Base-by-base conservation (phyloP, 2,113 vertebrate genomes). In the Cairina moschata region DNA sequence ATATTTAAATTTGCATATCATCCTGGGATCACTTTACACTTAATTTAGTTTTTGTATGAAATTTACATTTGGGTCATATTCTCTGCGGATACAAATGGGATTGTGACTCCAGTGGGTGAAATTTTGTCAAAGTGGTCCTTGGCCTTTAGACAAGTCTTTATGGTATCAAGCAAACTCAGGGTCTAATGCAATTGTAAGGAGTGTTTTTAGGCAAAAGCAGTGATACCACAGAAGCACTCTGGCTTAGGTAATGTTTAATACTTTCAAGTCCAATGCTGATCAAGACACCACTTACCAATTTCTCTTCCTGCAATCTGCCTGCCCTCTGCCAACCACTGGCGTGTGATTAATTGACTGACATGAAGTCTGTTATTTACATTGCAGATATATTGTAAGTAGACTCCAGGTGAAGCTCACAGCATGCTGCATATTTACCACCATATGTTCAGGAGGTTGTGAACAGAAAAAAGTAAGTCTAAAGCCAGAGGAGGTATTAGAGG, bases 391-490 rank as follows among this genome's bases (percentile, higher is more conserved):
- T 95, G 94, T 95, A 75, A 92, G 91, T 91, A 95, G 94, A 91
- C 93, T 96, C 94, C 95, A 96, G 96, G 96, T 96, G 96, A 97
- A 92, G 91, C 93, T 95, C 96, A 68, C 95, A 95, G 96, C 95
- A 81, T 93, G 96, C 91, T 96, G 94, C 94, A 89, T 96, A 93
- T 96, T 97, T 96, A 95, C 94, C 83, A 80, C 96, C 95, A 93
- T 97, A 95, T 97, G 96, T 96, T 97, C 95, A 93, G 95, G 93
- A 97, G 96, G 91, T 91, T 95, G 81, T 92, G 94, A 97, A 95
- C 95, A 96, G 86, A 91, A 95, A 92, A 92, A 95, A 95, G 73
- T 95, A 89, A 95, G 59, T 87, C 91, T 85, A 79, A 95, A 97
- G 93, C 96, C 96, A 92, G 93, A 95, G 89, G 89, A 97, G 94